Evolutionary conservation across 2,113 vertebrate genomes (phyloP), one percentile per base, ranked within the genome.

Genomic region (Mugil cephalus): DNA sequence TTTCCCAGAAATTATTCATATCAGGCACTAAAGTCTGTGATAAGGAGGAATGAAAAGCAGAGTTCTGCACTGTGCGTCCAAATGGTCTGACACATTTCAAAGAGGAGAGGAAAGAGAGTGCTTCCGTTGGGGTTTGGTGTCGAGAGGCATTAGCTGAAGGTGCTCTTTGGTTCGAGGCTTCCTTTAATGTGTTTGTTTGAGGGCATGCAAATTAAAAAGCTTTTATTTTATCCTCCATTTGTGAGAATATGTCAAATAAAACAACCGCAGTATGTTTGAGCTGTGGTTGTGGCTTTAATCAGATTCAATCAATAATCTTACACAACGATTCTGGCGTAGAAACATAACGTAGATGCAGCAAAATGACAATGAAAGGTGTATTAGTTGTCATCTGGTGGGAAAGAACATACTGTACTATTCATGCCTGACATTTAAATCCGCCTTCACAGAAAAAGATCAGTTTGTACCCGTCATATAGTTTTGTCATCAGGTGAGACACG

Each of bases 1-100:
- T 67, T 52, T 76, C 60, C 58, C 70, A 12, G 43, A 48, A 42
- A 70, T 56, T 45, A 35, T 21, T 56, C 30, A 0, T 17, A 63
- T 63, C 45, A 46, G 50, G 6, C 35, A 1, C 18, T 18, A 38
- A 56, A 35, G 35, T 17, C 4, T 38, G 7, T 73, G 10, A 17
- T 17, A 21, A 39, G 50, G 39, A 84, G 10, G 56, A 58, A 12
- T 36, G 70, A 2, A 62, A 14, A 71, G 34, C 21, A 55, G 4
- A 47, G 42, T 1, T 21, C 5, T 30, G 24, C 5, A 3, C 24
- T 45, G 45, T 51, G 24, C 24, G 0, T 30, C 24, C 24, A 30
- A 35, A 36, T 11, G 46, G 34, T 46, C 7, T 8, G 66, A 53
- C 58, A 46, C 4, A 13, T 69, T 51, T 82, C 53, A 45, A 15